Percentiles rank a stretch among this genome's conserved stretches.
Evolutionary conservation across 2,797 vertebrate species (phyloP).

Genomic region (Setipinna tenuifilis): DNA sequence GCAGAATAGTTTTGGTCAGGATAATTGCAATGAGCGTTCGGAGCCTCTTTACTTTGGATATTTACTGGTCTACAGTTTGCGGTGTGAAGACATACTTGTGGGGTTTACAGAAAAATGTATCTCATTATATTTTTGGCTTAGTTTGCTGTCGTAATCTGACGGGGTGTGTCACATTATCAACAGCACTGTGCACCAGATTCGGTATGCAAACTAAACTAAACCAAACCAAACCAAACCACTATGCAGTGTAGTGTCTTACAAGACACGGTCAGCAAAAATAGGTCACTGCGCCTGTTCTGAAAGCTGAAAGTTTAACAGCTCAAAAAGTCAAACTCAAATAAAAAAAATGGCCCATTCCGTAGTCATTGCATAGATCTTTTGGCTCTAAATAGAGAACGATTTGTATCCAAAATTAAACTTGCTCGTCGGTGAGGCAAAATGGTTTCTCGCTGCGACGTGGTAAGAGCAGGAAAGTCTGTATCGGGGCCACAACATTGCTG

Average conservation of each 20-base stretch:
- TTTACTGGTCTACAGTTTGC: constrained; percentile 34
- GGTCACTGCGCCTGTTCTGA: background rate
- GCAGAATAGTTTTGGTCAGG: constrained; percentile 23
- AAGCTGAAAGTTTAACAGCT: background rate
- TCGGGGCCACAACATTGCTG: constrained; percentile 9
- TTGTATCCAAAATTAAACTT: background rate
- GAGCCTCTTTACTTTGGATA: constrained; percentile 24
- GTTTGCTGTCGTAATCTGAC: constrained; percentile 56
- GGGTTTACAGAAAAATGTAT: constrained; percentile 58
- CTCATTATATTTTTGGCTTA: constrained; percentile 59
- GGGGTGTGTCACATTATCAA: constrained; percentile 59
- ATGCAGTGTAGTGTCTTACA: background rate
- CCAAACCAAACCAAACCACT: background rate
- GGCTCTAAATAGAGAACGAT: background rate
- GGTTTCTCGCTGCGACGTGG: background rate
- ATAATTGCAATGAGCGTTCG: constrained; percentile 17
- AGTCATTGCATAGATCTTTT: background rate
- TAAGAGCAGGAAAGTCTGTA: background rate
- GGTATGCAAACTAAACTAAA: constrained; percentile 40
- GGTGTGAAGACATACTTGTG: constrained; percentile 55
- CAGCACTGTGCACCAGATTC: constrained; percentile 56
- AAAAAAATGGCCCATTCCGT: background rate
- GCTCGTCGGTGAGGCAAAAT: constrained; percentile 25
- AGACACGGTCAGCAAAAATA: background rate
- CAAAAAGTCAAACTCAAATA: background rate